phyloP scores from a whole-genome alignment of 37 sponge, comb jelly and placozoan genomes.

The Diacarnus erythraeanus region DNA sequence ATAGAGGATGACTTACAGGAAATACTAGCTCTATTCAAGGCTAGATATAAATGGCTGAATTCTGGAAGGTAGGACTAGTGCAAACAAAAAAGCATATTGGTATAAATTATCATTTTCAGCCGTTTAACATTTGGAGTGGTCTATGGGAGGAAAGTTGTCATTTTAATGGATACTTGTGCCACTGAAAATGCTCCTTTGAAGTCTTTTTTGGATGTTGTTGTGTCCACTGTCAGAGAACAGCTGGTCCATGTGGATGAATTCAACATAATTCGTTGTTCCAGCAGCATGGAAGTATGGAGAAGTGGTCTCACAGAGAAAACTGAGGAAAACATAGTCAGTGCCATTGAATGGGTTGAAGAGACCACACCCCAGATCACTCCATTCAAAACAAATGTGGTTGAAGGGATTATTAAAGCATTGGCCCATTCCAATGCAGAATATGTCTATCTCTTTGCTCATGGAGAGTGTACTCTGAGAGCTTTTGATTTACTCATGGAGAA shows the following conservation, averaged over 20 bases:
- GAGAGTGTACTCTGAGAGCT: constrained; percentile 13
- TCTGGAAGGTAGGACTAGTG: constrained; percentile 63
- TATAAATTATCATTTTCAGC: constrained; percentile 18
- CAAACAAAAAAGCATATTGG: background rate
- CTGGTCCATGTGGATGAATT: constrained; percentile 27
- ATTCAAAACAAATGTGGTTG: constrained; percentile 22
- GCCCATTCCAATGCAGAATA: constrained; percentile 29
- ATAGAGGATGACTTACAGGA: constrained; percentile 44
- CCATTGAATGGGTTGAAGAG: constrained; percentile 52
- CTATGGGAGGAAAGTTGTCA: constrained; percentile 35
- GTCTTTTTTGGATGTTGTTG: constrained; percentile 19
- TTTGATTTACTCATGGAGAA: constrained; percentile 38
- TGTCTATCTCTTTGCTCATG: constrained; percentile 44
- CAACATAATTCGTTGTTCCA: constrained; percentile 61
- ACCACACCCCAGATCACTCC: constrained; percentile 24
- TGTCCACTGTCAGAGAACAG: constrained; percentile 50
- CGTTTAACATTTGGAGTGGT: constrained; percentile 60
- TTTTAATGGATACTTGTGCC: constrained; percentile 33
- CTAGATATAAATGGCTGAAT: constrained; percentile 69
- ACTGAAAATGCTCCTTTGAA: constrained; percentile 28
- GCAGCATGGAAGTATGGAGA: constrained; percentile 21
- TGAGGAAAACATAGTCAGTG: constrained; percentile 20
- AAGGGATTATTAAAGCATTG: constrained; percentile 35
- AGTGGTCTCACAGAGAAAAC: constrained; percentile 15
- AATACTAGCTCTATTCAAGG: constrained; percentile 45